phyloP scores from a whole-genome alignment of 1,140 invertebrate genomes.

The Bombus superbus region DNA sequence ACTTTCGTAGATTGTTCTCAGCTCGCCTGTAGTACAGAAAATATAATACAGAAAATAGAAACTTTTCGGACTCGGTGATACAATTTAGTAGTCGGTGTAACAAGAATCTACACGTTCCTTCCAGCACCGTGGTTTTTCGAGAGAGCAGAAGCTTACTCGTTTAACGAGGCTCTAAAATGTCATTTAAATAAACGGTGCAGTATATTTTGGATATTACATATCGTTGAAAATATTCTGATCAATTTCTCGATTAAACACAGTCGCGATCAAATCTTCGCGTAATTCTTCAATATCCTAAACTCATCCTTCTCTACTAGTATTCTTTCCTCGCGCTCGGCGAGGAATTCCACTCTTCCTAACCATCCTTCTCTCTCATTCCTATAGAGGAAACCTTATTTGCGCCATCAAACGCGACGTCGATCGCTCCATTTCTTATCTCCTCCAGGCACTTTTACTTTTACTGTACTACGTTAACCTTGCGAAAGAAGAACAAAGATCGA shows the following conservation, averaged over 20 bases:
- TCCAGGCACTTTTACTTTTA: constrained; percentile 2
- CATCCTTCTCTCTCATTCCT: neutral
- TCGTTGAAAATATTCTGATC: neutral
- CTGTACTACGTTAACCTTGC: neutral
- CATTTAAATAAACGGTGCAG: no score
- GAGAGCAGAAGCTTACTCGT: no score
- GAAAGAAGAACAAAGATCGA: neutral
- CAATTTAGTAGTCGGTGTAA: no score
- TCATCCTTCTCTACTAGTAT: neutral
- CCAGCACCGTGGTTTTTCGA: no score
- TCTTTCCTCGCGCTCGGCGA: neutral
- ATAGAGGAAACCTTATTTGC: neutral
- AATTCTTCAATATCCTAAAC: neutral
- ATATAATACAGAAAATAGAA: neutral
- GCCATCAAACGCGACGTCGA: neutral
- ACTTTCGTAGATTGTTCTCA: neutral
- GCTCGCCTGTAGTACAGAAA: neutral
- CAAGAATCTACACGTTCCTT: no score
- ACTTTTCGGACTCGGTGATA: neutral
- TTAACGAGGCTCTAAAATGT: no score
- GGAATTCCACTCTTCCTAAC: neutral
- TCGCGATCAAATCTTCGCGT: neutral
- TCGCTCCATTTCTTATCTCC: neutral
- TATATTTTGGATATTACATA: neutral
- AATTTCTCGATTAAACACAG: neutral